Percentiles rank a stretch among this genome's conserved stretches.
These are phyloP conservation scores for Mungos mungo DNA, from an alignment of 2,113 vertebrate species.

Conservation along the genomic window DNA sequence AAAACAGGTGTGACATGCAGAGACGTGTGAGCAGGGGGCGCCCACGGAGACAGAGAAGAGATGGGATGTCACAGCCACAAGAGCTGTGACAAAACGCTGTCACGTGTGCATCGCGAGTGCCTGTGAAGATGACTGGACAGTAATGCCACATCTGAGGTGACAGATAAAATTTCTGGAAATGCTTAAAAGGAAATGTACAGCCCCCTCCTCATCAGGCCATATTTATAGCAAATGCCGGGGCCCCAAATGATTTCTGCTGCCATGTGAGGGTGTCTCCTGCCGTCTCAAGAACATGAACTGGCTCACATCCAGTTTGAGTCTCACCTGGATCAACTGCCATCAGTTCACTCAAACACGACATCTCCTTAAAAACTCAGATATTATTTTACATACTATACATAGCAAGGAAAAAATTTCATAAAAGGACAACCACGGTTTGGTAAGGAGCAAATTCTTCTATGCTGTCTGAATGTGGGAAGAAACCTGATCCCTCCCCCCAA, in stretches of 20 bases:
- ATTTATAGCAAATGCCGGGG: not conserved
- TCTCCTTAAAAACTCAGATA: not conserved
- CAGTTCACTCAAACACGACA: not conserved
- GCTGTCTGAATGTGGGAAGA: not conserved
- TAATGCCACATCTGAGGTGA: not conserved
- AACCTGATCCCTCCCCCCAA: not conserved
- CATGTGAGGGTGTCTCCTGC: not conserved
- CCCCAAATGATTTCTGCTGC: not conserved
- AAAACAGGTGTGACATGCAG: rapidly evolving
- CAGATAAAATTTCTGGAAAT: not conserved
- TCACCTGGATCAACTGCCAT: not conserved
- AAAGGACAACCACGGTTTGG: not conserved
- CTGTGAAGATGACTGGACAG: not conserved
- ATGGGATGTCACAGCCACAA: rapidly evolving
- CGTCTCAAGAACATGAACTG: not conserved
- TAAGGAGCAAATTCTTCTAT: not conserved
- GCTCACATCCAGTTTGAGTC: not conserved
- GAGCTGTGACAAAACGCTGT: rapidly evolving
- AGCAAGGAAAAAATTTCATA: not conserved
- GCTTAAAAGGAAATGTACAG: not conserved
- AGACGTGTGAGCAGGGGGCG: not conserved
- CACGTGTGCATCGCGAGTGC: rapidly evolving
- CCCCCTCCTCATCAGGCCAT: not conserved
- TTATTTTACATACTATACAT: not conserved
- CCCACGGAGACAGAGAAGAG: rapidly evolving